Evolutionary conservation across 2,888 invertebrate genomes (phyloP).

Genomic region (Tethea ocularis): DNA sequence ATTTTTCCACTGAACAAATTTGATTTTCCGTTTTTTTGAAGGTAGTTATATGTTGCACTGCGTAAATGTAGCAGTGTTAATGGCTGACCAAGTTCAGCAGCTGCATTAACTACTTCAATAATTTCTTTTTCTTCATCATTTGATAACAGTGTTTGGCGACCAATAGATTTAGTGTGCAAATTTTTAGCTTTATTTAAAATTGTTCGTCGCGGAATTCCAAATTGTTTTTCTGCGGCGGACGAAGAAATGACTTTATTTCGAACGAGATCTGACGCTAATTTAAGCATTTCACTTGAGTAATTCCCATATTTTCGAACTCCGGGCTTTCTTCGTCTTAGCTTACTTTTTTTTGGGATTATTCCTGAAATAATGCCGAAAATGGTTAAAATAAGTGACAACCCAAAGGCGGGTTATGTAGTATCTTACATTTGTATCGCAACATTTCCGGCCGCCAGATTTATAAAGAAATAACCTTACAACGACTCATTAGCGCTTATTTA

Average conservation of each 20-base stretch:
- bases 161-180: slow-evolving; percentile 18
- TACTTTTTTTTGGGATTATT: not conserved
- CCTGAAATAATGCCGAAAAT: not conserved
- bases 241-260: not conserved
- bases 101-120: slow-evolving; percentile 17
- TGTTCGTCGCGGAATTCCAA: slow-evolving; percentile 23
- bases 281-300: slow-evolving; percentile 8
- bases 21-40: slow-evolving; percentile 16
- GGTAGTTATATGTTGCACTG: slow-evolving; percentile 20
- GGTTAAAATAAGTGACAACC: too few species aligned
- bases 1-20: slow-evolving; percentile 11
- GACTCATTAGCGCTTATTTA: too few species aligned
- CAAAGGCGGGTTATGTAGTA: too few species aligned
- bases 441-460: too few species aligned
- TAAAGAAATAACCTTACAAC: too few species aligned
- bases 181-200: slow-evolving; percentile 23
- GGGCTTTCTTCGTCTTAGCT: not conserved
- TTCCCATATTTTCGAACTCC: not conserved
- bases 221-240: slow-evolving; percentile 20
- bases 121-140: slow-evolving; percentile 23
- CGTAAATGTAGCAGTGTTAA: slow-evolving; percentile 23
- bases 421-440: too few species aligned
- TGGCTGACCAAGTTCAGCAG: slow-evolving; percentile 25
- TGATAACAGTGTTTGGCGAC: slow-evolving; percentile 21
- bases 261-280: slow-evolving; percentile 4